phyloP scores from a whole-genome alignment of 1,140 invertebrate genomes.

The Achatina immaculata region DNA sequence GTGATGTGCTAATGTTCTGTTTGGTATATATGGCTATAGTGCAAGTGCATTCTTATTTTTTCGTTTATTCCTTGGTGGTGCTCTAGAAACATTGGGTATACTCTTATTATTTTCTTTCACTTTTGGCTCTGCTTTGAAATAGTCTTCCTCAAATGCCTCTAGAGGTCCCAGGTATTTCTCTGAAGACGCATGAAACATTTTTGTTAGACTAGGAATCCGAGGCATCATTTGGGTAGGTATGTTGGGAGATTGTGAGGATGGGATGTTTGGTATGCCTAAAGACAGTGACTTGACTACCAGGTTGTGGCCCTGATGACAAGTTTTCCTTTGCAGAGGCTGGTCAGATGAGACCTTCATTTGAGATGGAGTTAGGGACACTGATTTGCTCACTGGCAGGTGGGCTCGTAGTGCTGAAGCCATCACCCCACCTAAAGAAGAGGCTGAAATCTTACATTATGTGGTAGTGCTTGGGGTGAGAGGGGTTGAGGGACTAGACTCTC shows the following conservation, averaged over 20 bases:
- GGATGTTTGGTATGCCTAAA: not conserved
- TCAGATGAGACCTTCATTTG: not conserved
- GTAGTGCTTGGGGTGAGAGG: not conserved
- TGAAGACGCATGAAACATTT: not conserved
- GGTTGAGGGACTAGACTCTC: not conserved
- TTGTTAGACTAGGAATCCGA: not conserved
- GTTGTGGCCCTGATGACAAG: not conserved
- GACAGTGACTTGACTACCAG: slow-evolving; percentile 11
- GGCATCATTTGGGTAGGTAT: not conserved
- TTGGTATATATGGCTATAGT: too few species aligned
- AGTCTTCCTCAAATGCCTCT: slow-evolving; percentile 16
- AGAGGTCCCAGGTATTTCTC: not conserved
- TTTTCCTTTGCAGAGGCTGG: not conserved
- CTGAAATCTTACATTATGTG: not conserved
- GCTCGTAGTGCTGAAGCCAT: not conserved
- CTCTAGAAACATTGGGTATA: not conserved
- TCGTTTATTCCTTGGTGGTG: slow-evolving; percentile 21
- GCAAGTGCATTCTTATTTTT: too few species aligned
- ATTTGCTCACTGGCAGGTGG: not conserved
- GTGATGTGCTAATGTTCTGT: not conserved
- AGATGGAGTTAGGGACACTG: not conserved
- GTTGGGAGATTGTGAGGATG: too few species aligned
- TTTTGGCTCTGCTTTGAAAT: slow-evolving; percentile 13
- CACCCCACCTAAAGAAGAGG: not conserved
- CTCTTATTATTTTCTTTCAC: not conserved